Evolutionary conservation across 2,888 invertebrate species (phyloP).

Genomic region (Dryocosmus kuriphilus): DNA sequence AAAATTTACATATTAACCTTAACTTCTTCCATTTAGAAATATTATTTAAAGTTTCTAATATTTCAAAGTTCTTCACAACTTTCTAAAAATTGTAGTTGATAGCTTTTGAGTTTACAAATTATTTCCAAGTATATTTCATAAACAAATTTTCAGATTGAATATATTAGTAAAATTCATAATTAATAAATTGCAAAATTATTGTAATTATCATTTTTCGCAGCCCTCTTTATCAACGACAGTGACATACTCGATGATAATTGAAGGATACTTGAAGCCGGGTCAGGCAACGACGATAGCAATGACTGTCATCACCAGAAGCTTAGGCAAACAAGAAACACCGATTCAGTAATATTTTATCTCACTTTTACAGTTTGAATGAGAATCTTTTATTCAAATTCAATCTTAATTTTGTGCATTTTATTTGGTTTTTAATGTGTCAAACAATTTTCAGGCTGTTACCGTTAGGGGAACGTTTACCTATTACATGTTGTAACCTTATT

Average conservation of each 20-base stretch:
- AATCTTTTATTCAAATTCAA: constrained; percentile 36
- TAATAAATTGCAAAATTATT: too few relatives aligned
- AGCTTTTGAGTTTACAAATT: too few relatives aligned
- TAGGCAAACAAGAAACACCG: constrained; percentile 77
- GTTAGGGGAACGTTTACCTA: constrained; percentile 76
- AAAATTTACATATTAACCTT: neutral
- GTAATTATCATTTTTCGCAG: constrained; percentile 51
- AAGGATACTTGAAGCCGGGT: constrained; percentile 76
- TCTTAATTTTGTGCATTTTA: neutral
- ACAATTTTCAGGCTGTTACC: constrained; percentile 65
- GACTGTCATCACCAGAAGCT: constrained; percentile 76
- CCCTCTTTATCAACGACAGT: constrained; percentile 53
- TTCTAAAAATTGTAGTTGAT: too few relatives aligned
- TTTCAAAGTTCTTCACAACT: too few relatives aligned
- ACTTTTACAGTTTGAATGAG: too few relatives aligned
- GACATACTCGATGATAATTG: constrained; percentile 65
- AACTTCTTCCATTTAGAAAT: too few relatives aligned
- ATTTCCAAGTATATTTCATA: too few relatives aligned
- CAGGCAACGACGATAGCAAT: constrained; percentile 77
- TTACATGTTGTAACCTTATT: constrained; percentile 77
- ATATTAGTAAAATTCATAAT: too few relatives aligned
- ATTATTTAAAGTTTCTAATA: too few relatives aligned
- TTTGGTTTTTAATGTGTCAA: neutral
- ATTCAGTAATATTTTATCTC: constrained; percentile 57
- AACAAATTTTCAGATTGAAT: too few relatives aligned